Evolutionary conservation across 2,888 invertebrate genomes (phyloP), one percentile per base, ranked within the genome.

Genomic region (Steromphala cineraria): DNA sequence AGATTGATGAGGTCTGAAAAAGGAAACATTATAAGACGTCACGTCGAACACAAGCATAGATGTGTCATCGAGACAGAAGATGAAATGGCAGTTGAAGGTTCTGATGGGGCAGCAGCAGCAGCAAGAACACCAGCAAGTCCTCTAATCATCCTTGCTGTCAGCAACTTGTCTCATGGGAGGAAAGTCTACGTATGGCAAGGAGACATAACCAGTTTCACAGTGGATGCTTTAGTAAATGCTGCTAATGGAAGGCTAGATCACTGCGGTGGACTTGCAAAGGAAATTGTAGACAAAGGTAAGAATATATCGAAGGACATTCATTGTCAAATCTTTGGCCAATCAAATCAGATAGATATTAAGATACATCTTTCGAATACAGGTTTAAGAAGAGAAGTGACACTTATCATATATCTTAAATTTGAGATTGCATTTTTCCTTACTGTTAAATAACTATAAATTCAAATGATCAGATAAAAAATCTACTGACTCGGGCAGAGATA

Each of bases 161-260:
- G 19, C 5, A 78, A 17, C 15, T 7, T 40, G 21, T 13, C 40
- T 0, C 15, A 10, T 21, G 52, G 74, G 10, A 74, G 40, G 13
- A 62, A 62, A 17, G 15, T 62, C 28, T 62, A 17, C 28, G 62
- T 62, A 24, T 0, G 62, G 24, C 15, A 62, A 19, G 85, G 77
- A 52, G 82, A 83, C 53, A 82, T 86, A 0, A 83, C 83, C 40
- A 46, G 71, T 21, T 31, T 56, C 24, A 53, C 67, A n/a, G 81
- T 67, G 2, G 84, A 83, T 79, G 86, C 77, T 7, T 82, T 86
- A 17, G 84, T 86, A 0, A 86, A 86, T 83, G 84, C 86, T 28
- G 84, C 86, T 36, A 86, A 86, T 62, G 80, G 28, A n/a, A 74
- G 75, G 19, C 53, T 86, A 3, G 24, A 81, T 19, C 85, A 86